Percentiles rank a stretch among this genome's conserved stretches.
Conservation (phyloP, 2,888 invertebrate species). For the Philereme vetulata region DNA sequence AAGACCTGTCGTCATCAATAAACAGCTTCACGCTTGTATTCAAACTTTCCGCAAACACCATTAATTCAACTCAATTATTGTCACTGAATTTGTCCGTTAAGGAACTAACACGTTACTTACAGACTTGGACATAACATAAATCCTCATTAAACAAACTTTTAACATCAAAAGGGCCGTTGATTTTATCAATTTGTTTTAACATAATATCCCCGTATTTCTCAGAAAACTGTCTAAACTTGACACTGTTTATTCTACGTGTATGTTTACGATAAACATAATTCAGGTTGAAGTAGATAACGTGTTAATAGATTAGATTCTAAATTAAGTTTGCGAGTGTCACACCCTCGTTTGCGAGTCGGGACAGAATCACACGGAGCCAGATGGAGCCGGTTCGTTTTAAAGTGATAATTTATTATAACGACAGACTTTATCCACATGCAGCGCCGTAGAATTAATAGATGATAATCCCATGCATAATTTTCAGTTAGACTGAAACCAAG, state of each 20-base stretch:
- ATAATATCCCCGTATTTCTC: conserved; percentile 33
- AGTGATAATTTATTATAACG: conserved; percentile 57
- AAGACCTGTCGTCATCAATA: too few relatives aligned
- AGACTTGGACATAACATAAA: conserved; percentile 44
- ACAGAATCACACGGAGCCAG: conserved; percentile 49
- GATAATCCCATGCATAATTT: conserved; percentile 51
- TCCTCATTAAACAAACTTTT: conserved; percentile 51
- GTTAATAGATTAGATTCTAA: conserved; percentile 64
- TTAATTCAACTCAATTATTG: conserved; percentile 36
- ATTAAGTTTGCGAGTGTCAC: conserved; percentile 64
- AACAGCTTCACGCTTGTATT: conserved; percentile 17
- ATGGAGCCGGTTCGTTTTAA: conserved; percentile 50
- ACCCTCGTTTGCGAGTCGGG: conserved; percentile 56
- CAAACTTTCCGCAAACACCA: conserved; percentile 29
- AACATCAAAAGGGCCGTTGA: conserved; percentile 34
- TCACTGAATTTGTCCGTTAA: conserved; percentile 39
- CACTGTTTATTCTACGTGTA: conserved; percentile 39
- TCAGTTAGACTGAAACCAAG: conserved; percentile 27
- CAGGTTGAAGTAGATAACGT: conserved; percentile 51
- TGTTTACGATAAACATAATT: conserved; percentile 44
- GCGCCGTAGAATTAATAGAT: conserved; percentile 52
- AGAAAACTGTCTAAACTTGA: conserved; percentile 26
- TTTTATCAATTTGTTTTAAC: conserved; percentile 31
- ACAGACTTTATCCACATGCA: conserved; percentile 50
- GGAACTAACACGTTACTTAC: conserved; percentile 39